phyloP scores from a whole-genome alignment of 2,888 invertebrate species.

The Iphiclides podalirius region DNA sequence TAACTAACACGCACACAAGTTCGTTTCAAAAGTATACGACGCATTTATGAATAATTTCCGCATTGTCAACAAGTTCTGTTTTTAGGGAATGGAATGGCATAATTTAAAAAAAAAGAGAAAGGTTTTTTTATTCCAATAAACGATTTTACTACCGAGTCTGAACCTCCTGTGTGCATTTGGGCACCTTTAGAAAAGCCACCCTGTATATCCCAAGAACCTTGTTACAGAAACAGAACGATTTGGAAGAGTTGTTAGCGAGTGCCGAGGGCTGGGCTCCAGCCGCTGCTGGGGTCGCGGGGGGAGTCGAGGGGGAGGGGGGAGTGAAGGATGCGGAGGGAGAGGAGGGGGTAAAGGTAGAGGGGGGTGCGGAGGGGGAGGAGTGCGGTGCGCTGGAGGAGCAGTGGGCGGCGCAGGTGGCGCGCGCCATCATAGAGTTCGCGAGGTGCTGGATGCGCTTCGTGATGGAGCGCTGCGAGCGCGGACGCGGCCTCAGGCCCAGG shows the following conservation, averaged over 20 bases:
- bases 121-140: too few species aligned
- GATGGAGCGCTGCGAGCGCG: slow-evolving; percentile 89
- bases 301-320: slow-evolving; percentile 22
- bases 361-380: slow-evolving; percentile 11
- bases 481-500: slow-evolving; percentile 87
- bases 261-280: background rate
- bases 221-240: slow-evolving; percentile 43
- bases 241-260: slow-evolving; percentile 36
- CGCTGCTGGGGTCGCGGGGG: too few species aligned
- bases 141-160: too few species aligned
- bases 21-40: too few species aligned
- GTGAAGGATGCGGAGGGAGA: slow-evolving; percentile 24
- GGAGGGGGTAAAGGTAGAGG: background rate
- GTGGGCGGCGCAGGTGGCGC: slow-evolving; percentile 56
- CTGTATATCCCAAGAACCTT: too few species aligned
- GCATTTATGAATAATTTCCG: too few species aligned
- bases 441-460: slow-evolving; percentile 96
- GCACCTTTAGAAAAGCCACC: too few species aligned
- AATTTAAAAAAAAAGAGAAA: too few species aligned
- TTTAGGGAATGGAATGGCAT: too few species aligned
- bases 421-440: slow-evolving; percentile 62
- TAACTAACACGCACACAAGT: too few species aligned
- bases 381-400: slow-evolving; percentile 38
- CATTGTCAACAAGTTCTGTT: too few species aligned
- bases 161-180: too few species aligned